Evolutionary conservation across 2,888 invertebrate genomes (phyloP), one percentile per base, ranked within the genome.

Genomic region (Acholoe squamosa): DNA sequence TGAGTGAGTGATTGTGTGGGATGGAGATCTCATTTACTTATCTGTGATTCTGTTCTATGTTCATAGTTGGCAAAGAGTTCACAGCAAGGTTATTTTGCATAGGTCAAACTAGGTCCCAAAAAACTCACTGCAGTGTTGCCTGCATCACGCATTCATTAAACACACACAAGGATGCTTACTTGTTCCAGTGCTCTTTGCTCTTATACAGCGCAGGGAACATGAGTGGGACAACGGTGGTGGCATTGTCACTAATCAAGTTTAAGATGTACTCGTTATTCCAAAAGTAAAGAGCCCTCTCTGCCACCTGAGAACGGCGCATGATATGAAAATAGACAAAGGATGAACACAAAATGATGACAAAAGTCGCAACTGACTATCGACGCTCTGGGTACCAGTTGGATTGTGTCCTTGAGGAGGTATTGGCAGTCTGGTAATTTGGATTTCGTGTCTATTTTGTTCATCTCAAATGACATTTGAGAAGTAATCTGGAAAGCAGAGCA

Each of bases 191-290:
- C 96, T 99, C 99, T 97, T 99, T 99, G 96, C 98, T 98, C 95
- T 98, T 98, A 96, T 99, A 99, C 95, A 99, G 97, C 93, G 99
- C 98, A 92, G 99, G 99, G 97, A 99, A 99, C 99, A 99, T 99
- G 94, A 99, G 99, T 94, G 99, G 99, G 98, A 99, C 98, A 96
- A 99, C 99, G 95, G 98, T 98, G 96, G 98, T 97, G 96, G 98
- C 98, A 96, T 99, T 99, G 96, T 99, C 99, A 96, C 99, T 98
- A 97, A 99, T 99, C 96, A 99, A 96, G 92, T 98, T 98, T 98
- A 99, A 98, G 95, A 99, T 98, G 96, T 99, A 99, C 97, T 99
- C 99, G 96, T 99, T 99, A 97, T 99, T 99, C 99, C 99, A 99
- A 96, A 98, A 99, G 96, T 98, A 99, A 93, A 99, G 97, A 94